Percentiles rank a stretch among this genome's conserved stretches.
phyloP scores from a whole-genome alignment of 2,797 vertebrate genomes.

The Xyrichtys novacula region DNA sequence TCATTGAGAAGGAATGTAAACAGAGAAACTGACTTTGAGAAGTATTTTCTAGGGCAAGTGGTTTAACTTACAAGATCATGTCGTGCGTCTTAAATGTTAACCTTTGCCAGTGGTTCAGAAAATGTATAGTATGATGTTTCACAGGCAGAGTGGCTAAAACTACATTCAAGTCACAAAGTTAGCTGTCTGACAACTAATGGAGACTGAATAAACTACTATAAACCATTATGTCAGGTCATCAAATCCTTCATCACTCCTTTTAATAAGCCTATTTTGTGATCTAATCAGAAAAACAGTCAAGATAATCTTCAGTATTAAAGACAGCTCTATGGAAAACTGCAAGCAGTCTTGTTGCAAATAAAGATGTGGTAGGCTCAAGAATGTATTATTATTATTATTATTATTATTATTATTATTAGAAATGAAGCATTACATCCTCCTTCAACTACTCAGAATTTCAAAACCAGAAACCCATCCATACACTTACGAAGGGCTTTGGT shows the following conservation, averaged over 20 bases:
- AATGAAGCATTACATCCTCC: background rate
- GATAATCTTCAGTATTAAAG: slow-evolving; percentile 32
- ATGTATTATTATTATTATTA: too few relatives aligned
- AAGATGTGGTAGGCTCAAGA: background rate
- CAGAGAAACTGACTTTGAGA: slow-evolving; percentile 73
- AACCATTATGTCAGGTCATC: slow-evolving; percentile 46
- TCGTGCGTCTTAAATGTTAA: slow-evolving; percentile 30
- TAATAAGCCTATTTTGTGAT: slow-evolving; percentile 49
- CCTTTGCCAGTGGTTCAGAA: slow-evolving; percentile 26
- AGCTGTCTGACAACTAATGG: slow-evolving; percentile 31
- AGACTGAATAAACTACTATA: slow-evolving; percentile 39
- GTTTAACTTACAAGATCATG: slow-evolving; percentile 33
- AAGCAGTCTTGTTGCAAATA: slow-evolving; percentile 13
- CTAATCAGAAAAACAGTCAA: slow-evolving; percentile 47
- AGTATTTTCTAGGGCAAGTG: slow-evolving; percentile 46
- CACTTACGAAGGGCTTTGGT: background rate
- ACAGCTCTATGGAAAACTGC: slow-evolving; percentile 8
- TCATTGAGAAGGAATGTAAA: slow-evolving; percentile 70
- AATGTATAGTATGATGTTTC: slow-evolving; percentile 15
- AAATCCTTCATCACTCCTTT: slow-evolving; percentile 42
- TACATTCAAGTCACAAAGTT: slow-evolving; percentile 18
- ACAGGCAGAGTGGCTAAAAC: background rate
- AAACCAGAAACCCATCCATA: slow-evolving; percentile 7
- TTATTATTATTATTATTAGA: too few relatives aligned
- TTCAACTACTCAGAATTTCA: background rate